Evolutionary conservation across 1,140 invertebrate species (phyloP).

Genomic region (Catajapyx aquilonaris): DNA sequence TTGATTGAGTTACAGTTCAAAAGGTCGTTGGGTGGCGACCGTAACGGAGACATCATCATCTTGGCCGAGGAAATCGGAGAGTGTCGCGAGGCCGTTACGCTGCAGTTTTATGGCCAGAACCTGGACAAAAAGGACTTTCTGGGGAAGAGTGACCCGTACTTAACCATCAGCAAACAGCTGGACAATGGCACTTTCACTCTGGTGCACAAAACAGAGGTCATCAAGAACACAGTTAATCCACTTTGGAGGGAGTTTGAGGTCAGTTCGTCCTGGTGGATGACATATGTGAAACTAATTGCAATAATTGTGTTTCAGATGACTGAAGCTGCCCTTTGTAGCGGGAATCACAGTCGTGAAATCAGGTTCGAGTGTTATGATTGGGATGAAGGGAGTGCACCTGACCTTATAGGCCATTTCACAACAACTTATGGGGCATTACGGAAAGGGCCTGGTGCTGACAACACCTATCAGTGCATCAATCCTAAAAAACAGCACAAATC

Average conservation of each 20-base stretch:
- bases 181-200: slow-evolving; percentile 26
- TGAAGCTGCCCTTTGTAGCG: too few species aligned
- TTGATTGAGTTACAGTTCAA: slow-evolving; percentile 7
- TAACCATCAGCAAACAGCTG: slow-evolving; percentile 25
- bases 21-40: slow-evolving; percentile 8
- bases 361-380: slow-evolving; percentile 26
- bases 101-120: slow-evolving; percentile 24
- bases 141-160: slow-evolving; percentile 31
- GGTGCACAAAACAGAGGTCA: slow-evolving; percentile 30
- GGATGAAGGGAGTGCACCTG: slow-evolving; percentile 24
- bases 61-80: slow-evolving; percentile 25
- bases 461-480: slow-evolving; percentile 21
- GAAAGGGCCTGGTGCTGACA: slow-evolving; percentile 13
- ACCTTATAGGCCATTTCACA: slow-evolving; percentile 24
- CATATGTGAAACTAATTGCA: too few species aligned
- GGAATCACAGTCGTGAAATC: slow-evolving; percentile 26
- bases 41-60: slow-evolving; percentile 15
- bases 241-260: slow-evolving; percentile 29
- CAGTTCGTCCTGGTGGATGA: slow-evolving; percentile 21
- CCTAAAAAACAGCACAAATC: slow-evolving; percentile 25
- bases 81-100: slow-evolving; percentile 24
- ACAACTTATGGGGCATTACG: slow-evolving; percentile 19
- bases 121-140: slow-evolving; percentile 32
- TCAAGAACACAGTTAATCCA: slow-evolving; percentile 31
- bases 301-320: too few species aligned